These are phyloP conservation scores for Percopsis transmontana DNA, from an alignment of 2,113 vertebrate species.

Conservation along the genomic window DNA sequence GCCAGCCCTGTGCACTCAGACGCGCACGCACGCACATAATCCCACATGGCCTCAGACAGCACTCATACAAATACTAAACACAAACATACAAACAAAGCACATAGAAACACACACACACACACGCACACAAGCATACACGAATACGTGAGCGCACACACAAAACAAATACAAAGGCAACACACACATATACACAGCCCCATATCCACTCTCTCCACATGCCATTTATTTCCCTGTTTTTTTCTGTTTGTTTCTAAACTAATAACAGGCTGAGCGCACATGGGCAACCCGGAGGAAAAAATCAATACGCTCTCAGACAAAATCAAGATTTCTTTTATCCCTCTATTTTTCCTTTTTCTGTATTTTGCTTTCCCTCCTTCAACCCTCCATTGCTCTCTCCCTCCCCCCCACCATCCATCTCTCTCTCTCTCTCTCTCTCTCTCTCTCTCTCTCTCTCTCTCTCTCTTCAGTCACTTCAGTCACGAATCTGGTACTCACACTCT, in stretches of 20 bases:
- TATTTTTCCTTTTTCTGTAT: conserved; percentile 54
- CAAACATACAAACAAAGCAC: conserved; percentile 33
- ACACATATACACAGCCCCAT: neutral
- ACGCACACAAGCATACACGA: conserved; percentile 8
- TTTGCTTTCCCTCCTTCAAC: conserved; percentile 29
- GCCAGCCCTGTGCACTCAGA: conserved; percentile 30
- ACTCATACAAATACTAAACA: conserved; percentile 32
- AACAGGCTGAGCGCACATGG: conserved; percentile 74
- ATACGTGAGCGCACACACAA: conserved; percentile 1
- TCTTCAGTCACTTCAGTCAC: conserved; percentile 39
- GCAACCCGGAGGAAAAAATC: conserved; percentile 79
- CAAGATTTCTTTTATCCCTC: conserved; percentile 81
- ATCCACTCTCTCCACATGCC: conserved; percentile 28
- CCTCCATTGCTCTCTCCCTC: conserved; percentile 33
- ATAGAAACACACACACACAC: conserved; percentile 18
- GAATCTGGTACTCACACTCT: conserved; percentile 48
- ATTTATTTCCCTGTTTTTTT: conserved; percentile 41
- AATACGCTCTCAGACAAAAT: conserved; percentile 82
- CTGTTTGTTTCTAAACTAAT: conserved; percentile 78
- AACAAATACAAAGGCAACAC: conserved; percentile 30
- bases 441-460: conserved; percentile 26
- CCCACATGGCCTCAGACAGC: conserved; percentile 20
- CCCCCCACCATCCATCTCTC: conserved; percentile 5
- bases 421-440: conserved; percentile 21
- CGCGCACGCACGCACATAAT: conserved; percentile 19